A percentile compares a stretch with the other conserved stretches of the same genome.
Evolutionary conservation across 2,797 vertebrate genomes (phyloP).

Genomic region (Catharus ustulatus): DNA sequence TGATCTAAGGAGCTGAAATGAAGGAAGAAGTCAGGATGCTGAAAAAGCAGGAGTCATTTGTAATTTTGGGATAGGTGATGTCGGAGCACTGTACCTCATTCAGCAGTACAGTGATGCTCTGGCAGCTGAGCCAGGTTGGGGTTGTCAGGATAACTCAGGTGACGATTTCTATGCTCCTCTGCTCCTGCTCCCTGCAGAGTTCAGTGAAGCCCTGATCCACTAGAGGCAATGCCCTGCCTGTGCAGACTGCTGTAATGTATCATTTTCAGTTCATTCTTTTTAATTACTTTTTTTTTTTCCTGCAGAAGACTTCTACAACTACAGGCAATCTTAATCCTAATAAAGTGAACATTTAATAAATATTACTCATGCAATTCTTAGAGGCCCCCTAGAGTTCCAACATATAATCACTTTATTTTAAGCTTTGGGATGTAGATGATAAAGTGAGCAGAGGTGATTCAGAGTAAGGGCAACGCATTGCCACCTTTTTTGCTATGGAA

Average conservation of each 20-base stretch:
- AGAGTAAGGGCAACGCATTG: conserved; percentile 36
- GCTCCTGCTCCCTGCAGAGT: background rate
- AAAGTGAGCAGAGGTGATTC: background rate
- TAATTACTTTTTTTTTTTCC: conserved; percentile 24
- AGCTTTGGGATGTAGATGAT: conserved; percentile 15
- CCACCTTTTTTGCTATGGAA: conserved; percentile 44
- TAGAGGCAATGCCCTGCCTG: background rate
- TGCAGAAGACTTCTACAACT: conserved; percentile 37
- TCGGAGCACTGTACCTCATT: background rate
- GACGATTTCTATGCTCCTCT: background rate
- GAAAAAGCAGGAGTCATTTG: background rate
- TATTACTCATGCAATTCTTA: background rate
- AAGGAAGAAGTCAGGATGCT: background rate
- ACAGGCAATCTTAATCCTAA: conserved; percentile 39
- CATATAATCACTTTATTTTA: background rate
- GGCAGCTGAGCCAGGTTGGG: background rate
- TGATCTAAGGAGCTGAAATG: background rate
- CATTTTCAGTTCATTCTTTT: conserved; percentile 34
- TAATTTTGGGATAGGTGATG: background rate
- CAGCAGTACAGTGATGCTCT: background rate
- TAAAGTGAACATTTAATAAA: conserved; percentile 49
- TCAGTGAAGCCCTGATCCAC: background rate
- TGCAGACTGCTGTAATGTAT: background rate
- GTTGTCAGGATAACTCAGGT: background rate
- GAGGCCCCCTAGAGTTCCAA: background rate